These are phyloP conservation scores for Oryctes rhinoceros DNA, from an alignment of 1,140 invertebrate genomes.

Conservation along the genomic window DNA sequence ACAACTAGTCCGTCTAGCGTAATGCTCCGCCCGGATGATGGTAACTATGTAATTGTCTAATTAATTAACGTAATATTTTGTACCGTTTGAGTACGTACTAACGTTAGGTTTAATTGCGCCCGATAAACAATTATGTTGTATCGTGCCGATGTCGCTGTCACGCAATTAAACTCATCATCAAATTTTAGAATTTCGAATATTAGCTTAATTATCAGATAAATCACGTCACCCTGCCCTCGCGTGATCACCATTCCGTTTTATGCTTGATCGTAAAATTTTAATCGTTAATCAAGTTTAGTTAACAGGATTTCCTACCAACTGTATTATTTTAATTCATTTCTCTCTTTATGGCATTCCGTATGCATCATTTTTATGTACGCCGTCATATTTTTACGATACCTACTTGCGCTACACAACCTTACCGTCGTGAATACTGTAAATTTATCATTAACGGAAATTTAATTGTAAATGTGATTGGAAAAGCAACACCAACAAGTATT, in stretches of 20 bases:
- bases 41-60: constrained; percentile 27
- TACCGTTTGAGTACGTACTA: constrained; percentile 8
- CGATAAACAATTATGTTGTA: not conserved
- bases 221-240: not conserved
- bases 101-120: constrained; percentile 12
- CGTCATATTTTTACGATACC: too few relatives aligned
- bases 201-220: constrained; percentile 26
- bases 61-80: constrained; percentile 25
- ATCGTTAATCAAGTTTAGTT: constrained; percentile 9
- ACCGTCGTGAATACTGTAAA: too few relatives aligned
- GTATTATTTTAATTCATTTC: not conserved
- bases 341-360: not conserved
- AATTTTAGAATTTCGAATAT: constrained; percentile 36
- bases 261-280: not conserved
- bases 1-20: not conserved
- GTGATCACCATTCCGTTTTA: not conserved
- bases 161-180: constrained; percentile 2
- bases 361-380: too few relatives aligned
- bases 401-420: too few relatives aligned
- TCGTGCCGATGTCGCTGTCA: not conserved
- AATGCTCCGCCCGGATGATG: not conserved
- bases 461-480: too few relatives aligned
- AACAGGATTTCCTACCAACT: not conserved
- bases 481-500: too few relatives aligned
- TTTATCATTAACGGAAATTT: too few relatives aligned